Conservation (phyloP, 2,113 vertebrate genomes). For the Perognathus longimembris region DNA sequence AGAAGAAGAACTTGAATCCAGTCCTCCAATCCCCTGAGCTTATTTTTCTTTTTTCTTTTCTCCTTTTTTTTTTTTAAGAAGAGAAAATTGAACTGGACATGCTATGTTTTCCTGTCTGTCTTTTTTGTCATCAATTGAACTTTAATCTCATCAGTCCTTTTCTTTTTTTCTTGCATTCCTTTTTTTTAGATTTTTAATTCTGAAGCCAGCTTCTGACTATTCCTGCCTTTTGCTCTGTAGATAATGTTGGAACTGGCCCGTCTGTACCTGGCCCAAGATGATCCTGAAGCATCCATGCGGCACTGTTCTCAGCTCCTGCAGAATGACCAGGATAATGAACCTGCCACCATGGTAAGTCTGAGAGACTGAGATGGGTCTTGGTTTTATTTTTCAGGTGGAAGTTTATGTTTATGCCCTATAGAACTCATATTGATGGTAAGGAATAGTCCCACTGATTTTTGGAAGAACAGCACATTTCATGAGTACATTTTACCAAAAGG, state of each 20-base stretch:
- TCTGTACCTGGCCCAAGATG: conserved; percentile 93
- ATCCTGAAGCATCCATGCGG: conserved; percentile 92
- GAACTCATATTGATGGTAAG: not conserved
- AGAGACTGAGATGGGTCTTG: not conserved
- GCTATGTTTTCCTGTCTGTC: not conserved
- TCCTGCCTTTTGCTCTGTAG: conserved; percentile 81
- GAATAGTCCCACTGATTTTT: not conserved
- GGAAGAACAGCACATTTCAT: not conserved
- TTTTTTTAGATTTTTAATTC: not conserved
- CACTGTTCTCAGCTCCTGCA: conserved; percentile 94
- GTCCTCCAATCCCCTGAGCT: too few relatives aligned
- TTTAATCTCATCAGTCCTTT: not conserved
- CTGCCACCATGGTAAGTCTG: conserved; percentile 91
- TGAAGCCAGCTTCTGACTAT: not conserved
- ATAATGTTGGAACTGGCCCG: conserved; percentile 96
- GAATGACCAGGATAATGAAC: conserved; percentile 94
- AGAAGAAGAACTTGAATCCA: not conserved
- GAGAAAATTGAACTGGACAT: not conserved
- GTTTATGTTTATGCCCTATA: not conserved
- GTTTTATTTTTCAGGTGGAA: not conserved
- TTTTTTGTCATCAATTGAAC: not conserved
- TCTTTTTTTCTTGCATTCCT: not conserved
- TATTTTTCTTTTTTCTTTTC: not conserved
- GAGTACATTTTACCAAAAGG: not conserved
- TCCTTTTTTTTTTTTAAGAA: not conserved